Conservation (phyloP, 2,113 vertebrate genomes). For the Mastomys coucha region DNA sequence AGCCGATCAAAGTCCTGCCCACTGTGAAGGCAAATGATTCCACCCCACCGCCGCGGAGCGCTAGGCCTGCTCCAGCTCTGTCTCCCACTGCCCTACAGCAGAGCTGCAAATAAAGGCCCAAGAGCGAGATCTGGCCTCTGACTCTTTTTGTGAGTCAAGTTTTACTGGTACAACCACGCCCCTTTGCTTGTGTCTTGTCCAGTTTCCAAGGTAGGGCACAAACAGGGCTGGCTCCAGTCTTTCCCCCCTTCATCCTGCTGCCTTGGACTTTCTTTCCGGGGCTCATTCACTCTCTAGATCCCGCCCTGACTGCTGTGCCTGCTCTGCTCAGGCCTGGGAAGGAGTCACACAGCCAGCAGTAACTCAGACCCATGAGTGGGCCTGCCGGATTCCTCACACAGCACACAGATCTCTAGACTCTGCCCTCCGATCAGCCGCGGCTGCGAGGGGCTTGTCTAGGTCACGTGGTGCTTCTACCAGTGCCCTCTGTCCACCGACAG, state of each 20-base stretch:
- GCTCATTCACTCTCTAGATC: not conserved
- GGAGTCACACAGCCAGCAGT: not conserved
- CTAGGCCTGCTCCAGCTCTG: not conserved
- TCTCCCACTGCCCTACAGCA: not conserved
- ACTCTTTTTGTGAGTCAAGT: not conserved
- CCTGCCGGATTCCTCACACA: not conserved
- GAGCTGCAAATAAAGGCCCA: not conserved
- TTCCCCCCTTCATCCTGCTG: rapidly evolving
- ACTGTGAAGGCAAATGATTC: rapidly evolving
- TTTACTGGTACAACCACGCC: not conserved
- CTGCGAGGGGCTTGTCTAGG: slow-evolving; percentile 33
- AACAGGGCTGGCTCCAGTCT: not conserved
- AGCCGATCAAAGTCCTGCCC: rapidly evolving
- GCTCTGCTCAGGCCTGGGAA: not conserved
- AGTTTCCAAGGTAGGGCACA: not conserved
- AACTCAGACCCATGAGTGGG: slow-evolving; percentile 1
- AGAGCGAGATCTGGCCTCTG: not conserved
- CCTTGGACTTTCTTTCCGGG: not conserved
- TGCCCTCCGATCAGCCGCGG: not conserved
- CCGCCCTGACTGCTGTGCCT: not conserved
- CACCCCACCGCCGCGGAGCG: rapidly evolving
- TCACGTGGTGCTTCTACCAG: rapidly evolving
- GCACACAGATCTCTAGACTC: slow-evolving; percentile 46
- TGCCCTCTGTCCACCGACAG: not conserved
- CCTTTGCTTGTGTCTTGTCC: not conserved